phyloP scores from a whole-genome alignment of 2,888 invertebrate species.

The Meteorus colon region DNA sequence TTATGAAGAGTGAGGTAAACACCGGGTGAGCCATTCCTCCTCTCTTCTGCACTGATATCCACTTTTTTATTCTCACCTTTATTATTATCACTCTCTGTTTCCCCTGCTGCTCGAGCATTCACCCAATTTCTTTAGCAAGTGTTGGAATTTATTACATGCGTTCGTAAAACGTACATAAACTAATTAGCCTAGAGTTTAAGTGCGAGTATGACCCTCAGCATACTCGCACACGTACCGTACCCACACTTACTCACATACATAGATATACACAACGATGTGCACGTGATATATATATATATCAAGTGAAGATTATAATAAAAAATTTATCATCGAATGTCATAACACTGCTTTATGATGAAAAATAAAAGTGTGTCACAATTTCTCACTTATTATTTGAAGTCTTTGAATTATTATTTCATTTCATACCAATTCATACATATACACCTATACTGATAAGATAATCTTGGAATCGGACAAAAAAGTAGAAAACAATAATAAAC shows the following conservation, averaged over 20 bases:
- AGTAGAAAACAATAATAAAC: neutral
- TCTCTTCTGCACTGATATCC: neutral
- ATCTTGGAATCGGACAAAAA: neutral
- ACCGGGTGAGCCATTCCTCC: neutral
- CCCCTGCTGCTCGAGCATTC: neutral
- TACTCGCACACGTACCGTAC: neutral
- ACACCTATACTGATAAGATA: conserved; percentile 3
- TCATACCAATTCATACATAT: neutral
- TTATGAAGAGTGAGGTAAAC: too few relatives aligned
- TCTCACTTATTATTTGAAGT: neutral
- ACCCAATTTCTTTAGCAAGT: conserved; percentile 3
- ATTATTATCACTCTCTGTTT: neutral
- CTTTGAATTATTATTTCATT: neutral
- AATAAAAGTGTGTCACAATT: neutral
- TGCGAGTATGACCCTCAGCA: neutral
- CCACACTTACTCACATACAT: neutral
- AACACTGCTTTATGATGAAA: neutral
- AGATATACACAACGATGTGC: neutral
- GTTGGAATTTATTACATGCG: neutral
- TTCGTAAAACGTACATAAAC: conserved; percentile 7
- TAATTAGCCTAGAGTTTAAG: conserved; percentile 17
- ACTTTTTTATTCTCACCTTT: neutral
- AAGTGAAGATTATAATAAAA: neutral
- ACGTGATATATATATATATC: neutral
- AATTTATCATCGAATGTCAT: conserved; percentile 3